Conservation (phyloP, 2,113 vertebrate genomes). For the Leptobrachium ailaonicum region DNA sequence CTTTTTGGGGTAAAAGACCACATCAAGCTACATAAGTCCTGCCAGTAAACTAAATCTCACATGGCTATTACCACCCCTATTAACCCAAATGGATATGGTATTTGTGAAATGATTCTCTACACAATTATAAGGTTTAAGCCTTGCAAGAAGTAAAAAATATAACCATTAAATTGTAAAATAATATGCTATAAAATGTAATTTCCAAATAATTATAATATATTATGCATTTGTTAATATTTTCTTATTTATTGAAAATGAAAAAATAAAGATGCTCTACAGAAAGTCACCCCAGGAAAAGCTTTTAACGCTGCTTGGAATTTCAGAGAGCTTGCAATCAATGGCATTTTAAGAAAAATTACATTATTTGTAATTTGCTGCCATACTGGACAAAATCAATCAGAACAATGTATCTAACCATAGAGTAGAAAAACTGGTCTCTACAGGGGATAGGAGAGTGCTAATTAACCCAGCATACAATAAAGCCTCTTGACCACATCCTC, state of each 20-base stretch:
- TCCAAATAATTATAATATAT: background rate
- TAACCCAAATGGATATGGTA: no score
- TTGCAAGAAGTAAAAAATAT: no score
- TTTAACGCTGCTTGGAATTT: slow-evolving; percentile 5
- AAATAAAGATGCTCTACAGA: slow-evolving; percentile 17
- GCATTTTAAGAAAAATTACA: slow-evolving; percentile 20
- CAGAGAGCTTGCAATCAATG: slow-evolving; percentile 16
- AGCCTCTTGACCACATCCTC: no score
- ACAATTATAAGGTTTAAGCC: no score
- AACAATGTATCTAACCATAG: background rate
- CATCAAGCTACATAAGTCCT: no score
- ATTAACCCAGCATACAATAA: no score
- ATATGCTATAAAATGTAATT: no score
- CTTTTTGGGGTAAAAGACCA: no score
- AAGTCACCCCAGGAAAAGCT: slow-evolving; percentile 6
- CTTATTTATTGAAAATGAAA: background rate
- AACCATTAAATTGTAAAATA: no score
- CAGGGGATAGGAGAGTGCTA: background rate
- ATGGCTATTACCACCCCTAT: no score
- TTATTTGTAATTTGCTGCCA: slow-evolving; percentile 7
- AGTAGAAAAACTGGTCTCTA: background rate
- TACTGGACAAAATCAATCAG: slow-evolving; percentile 12
- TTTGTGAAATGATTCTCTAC: no score
- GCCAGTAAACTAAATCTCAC: no score
- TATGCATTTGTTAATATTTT: background rate